Evolutionary conservation across 2,113 vertebrate genomes (phyloP).

Genomic region (Serilophus lunatus): DNA sequence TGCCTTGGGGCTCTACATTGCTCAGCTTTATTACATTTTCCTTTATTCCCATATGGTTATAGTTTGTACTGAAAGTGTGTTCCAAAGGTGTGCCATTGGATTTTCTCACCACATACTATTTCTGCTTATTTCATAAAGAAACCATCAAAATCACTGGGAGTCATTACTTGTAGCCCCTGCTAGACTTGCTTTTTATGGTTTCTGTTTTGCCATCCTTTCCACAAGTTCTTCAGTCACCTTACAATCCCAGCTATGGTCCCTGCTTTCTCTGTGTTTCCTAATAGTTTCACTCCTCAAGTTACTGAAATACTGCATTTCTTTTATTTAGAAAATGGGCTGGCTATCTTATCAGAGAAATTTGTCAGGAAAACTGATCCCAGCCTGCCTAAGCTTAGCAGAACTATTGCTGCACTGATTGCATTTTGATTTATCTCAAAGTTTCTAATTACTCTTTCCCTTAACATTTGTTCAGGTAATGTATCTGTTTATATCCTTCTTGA

Average conservation of each 20-base stretch:
- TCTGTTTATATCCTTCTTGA: slow-evolving; percentile 1
- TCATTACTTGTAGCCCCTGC: not conserved
- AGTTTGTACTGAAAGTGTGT: not conserved
- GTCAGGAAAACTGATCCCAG: not conserved
- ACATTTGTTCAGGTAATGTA: not conserved
- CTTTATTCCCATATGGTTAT: not conserved
- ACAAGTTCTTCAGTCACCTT: not conserved
- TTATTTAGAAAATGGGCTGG: not conserved
- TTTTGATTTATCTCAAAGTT: slow-evolving; percentile 39
- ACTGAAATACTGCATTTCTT: not conserved
- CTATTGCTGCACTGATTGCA: not conserved
- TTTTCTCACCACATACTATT: not conserved
- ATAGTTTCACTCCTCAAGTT: not conserved
- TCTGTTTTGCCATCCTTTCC: not conserved
- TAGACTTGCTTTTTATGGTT: not conserved
- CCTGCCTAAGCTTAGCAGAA: not conserved
- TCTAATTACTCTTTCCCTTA: slow-evolving; percentile 8
- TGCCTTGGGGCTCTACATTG: not conserved
- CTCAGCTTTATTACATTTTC: not conserved
- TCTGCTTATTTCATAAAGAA: not conserved
- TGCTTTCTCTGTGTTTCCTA: not conserved
- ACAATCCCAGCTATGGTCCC: not conserved
- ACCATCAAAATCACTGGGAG: rapidly evolving
- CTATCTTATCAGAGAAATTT: not conserved
- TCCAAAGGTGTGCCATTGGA: not conserved